These are phyloP conservation scores for Cyclopterus lumpus DNA, from an alignment of 2,797 vertebrate species.

Conservation along the genomic window DNA sequence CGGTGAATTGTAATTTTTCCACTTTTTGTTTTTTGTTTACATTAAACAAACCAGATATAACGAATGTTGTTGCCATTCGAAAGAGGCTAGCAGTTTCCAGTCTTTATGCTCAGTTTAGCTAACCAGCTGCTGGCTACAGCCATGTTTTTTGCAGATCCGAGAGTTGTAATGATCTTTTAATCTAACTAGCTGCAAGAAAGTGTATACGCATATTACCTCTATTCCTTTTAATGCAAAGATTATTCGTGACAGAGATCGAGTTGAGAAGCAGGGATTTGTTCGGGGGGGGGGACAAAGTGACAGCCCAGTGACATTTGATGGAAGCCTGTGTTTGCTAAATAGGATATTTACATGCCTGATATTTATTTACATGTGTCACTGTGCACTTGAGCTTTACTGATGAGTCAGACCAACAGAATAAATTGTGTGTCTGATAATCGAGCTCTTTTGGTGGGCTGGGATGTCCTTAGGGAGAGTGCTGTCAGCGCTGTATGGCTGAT, in stretches of 20 bases:
- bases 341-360: constrained; percentile 29
- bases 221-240: constrained; percentile 15
- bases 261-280: constrained; percentile 1
- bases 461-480: constrained; percentile 15
- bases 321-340: constrained; percentile 4
- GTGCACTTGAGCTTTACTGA: constrained; percentile 61
- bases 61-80: neutral
- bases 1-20: neutral
- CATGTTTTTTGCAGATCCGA: neutral
- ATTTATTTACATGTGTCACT: constrained; percentile 62
- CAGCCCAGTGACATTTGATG: constrained; percentile 14
- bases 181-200: neutral
- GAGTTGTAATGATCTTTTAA: neutral
- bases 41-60: neutral
- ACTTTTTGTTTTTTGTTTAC: neutral
- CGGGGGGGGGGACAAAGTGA: constrained; percentile 5
- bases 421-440: neutral
- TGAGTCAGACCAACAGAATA: constrained; percentile 38
- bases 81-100: neutral
- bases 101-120: constrained; percentile 5
- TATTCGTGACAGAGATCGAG: constrained; percentile 3
- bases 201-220: neutral
- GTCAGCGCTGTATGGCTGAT: constrained; percentile 14
- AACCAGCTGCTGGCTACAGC: neutral
- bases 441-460: constrained; percentile 18